Evolutionary conservation across 2,888 invertebrate species (phyloP).

Genomic region (Pseudococcus longispinus): DNA sequence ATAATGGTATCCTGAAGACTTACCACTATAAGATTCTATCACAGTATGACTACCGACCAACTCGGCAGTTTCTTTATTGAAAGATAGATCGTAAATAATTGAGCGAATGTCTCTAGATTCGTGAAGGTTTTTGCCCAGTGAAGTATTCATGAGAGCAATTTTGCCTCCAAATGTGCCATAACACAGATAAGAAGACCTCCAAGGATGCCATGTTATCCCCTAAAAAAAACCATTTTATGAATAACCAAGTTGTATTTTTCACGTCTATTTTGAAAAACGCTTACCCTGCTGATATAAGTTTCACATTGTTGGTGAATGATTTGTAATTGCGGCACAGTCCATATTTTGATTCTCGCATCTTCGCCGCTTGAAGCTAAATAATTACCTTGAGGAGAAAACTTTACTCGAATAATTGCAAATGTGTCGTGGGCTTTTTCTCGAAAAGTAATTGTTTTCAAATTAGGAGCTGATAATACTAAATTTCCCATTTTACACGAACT

Average conservation of each 20-base stretch:
- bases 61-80: conserved; percentile 55
- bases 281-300: conserved; percentile 21
- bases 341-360: conserved; percentile 29
- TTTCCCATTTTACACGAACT: conserved; percentile 40
- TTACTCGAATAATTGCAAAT: conserved; percentile 33
- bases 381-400: conserved; percentile 36
- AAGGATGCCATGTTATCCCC: conserved; percentile 58
- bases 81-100: conserved; percentile 42
- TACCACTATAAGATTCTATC: not conserved
- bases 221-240: not conserved
- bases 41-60: conserved; percentile 51
- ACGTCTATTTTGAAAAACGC: not conserved
- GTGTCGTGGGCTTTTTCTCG: conserved; percentile 12
- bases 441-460: not conserved
- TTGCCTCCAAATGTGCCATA: conserved; percentile 47
- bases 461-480: not conserved
- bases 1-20: not conserved
- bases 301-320: not conserved
- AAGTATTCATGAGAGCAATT: conserved; percentile 49
- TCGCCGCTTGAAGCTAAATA: conserved; percentile 41
- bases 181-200: conserved; percentile 52
- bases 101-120: not conserved
- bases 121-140: not conserved
- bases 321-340: conserved; percentile 40
- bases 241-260: not conserved